phyloP scores from a whole-genome alignment of 1,140 invertebrate genomes.

The Apis laboriosa region DNA sequence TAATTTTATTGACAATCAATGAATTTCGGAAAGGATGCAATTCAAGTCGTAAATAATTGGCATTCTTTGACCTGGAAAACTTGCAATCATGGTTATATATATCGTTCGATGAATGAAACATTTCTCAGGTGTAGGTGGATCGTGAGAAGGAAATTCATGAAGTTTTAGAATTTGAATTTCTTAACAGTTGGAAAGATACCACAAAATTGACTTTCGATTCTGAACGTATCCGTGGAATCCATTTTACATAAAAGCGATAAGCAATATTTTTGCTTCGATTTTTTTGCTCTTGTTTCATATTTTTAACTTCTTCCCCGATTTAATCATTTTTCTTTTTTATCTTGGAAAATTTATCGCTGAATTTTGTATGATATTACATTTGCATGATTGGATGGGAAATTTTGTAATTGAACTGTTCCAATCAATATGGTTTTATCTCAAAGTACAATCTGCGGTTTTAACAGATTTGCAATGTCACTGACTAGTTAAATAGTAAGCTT shows the following conservation, averaged over 20 bases:
- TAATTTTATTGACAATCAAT: background rate
- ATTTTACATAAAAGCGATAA: background rate
- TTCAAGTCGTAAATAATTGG: conserved; percentile 25
- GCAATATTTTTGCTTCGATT: background rate
- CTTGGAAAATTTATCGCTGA: too few relatives aligned
- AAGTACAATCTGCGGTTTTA: conserved; percentile 8
- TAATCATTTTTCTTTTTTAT: background rate
- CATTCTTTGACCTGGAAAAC: conserved; percentile 41
- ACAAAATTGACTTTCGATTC: conserved; percentile 19
- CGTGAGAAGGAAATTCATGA: background rate
- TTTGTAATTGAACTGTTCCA: background rate
- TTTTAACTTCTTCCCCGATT: too few relatives aligned
- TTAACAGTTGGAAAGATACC: conserved; percentile 13
- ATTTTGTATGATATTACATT: too few relatives aligned
- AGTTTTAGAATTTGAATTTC: conserved; percentile 61
- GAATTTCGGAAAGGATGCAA: background rate
- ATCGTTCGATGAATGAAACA: conserved; percentile 58
- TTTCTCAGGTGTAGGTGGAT: conserved; percentile 48
- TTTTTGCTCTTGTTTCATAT: background rate
- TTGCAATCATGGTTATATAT: conserved; percentile 12
- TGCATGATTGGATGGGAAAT: too few relatives aligned
- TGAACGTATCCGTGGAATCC: background rate
- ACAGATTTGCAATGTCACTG: background rate
- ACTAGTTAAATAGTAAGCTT: background rate
- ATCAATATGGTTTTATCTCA: background rate